These are phyloP conservation scores for Metacarcinus magister DNA, from an alignment of 2,888 invertebrate genomes.

Conservation along the genomic window DNA sequence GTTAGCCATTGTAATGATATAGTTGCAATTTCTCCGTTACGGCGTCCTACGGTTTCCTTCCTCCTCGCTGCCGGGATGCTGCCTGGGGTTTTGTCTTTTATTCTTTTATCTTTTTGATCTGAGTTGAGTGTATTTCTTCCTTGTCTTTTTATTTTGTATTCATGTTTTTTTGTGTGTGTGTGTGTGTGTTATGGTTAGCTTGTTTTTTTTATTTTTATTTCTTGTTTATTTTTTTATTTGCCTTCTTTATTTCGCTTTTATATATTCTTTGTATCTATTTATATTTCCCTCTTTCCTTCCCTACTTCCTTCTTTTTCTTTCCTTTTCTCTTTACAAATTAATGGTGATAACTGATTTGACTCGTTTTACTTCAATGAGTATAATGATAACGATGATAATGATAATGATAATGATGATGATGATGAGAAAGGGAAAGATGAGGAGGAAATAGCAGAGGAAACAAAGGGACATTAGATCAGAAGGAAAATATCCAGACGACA, in stretches of 20 bases:
- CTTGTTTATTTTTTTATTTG: background rate
- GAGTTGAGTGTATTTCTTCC: too few relatives aligned
- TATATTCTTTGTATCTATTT: background rate
- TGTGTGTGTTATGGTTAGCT: background rate
- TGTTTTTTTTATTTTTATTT: background rate
- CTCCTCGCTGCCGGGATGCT: background rate
- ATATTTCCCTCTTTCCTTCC: background rate
- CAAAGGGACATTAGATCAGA: background rate
- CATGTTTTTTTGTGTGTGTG: background rate
- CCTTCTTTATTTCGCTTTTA: background rate
- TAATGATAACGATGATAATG: slow-evolving; percentile 3
- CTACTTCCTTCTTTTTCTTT: background rate
- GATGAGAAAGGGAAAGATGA: background rate
- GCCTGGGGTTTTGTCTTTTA: background rate
- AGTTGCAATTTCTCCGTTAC: slow-evolving; percentile 72
- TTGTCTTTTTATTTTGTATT: too few relatives aligned
- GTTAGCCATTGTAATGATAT: slow-evolving; percentile 79
- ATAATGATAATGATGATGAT: slow-evolving; percentile 36
- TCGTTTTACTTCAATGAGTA: background rate
- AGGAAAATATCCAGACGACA: background rate
- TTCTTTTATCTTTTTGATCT: background rate
- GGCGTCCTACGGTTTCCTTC: slow-evolving; percentile 50
- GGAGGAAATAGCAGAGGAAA: background rate
- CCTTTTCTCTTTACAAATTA: background rate
- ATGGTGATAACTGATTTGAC: background rate